Evolutionary conservation across 2,888 invertebrate species (phyloP).

Genomic region (Polydrusus pterygomalis): DNA sequence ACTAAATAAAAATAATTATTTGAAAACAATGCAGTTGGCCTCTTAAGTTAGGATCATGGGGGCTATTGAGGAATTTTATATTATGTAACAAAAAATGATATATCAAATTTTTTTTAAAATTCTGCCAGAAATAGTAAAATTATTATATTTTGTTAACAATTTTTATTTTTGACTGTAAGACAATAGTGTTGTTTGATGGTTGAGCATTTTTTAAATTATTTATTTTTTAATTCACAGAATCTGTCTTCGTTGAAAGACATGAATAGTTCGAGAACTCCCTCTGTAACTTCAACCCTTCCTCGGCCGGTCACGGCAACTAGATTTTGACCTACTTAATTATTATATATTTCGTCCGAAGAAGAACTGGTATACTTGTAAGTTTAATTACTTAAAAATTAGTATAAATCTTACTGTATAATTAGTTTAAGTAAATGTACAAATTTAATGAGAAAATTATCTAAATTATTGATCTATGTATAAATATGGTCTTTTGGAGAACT

Average conservation of each 20-base stretch:
- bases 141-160: too few relatives aligned
- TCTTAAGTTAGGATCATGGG: too few relatives aligned
- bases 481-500: too few relatives aligned
- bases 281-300: slow-evolving; percentile 68
- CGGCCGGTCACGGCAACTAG: slow-evolving; percentile 71
- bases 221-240: slow-evolving; percentile 61
- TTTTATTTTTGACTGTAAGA: too few relatives aligned
- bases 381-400: slow-evolving; percentile 57
- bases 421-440: not conserved
- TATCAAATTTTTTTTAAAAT: too few relatives aligned
- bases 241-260: slow-evolving; percentile 69
- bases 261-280: slow-evolving; percentile 66
- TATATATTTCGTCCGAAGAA: slow-evolving; percentile 57
- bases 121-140: too few relatives aligned
- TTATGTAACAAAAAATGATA: too few relatives aligned
- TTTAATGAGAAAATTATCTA: slow-evolving; percentile 9
- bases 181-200: too few relatives aligned
- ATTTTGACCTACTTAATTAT: slow-evolving; percentile 71
- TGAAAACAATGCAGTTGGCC: too few relatives aligned
- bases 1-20: too few relatives aligned
- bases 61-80: too few relatives aligned
- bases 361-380: slow-evolving; percentile 67
- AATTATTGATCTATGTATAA: not conserved
- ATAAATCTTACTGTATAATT: slow-evolving; percentile 53
- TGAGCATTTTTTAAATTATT: too few relatives aligned